Conservation (phyloP, 2,797 vertebrate genomes). For the Pteropus rufus region DNA sequence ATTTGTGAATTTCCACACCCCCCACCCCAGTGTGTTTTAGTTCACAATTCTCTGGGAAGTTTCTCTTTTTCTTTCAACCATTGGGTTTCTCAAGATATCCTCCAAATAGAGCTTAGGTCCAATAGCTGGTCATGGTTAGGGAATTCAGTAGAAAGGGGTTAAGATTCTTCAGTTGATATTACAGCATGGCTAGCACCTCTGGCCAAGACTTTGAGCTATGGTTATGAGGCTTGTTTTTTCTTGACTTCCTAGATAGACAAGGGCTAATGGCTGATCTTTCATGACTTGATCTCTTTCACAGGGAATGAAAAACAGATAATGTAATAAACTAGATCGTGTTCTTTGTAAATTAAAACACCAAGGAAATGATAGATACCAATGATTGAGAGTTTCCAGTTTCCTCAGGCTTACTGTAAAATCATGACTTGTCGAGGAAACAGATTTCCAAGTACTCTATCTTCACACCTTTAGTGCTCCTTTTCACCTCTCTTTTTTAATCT, state of each 20-base stretch:
- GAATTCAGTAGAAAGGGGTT: not conserved
- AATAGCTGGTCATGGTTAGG: not conserved
- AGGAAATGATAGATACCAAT: not conserved
- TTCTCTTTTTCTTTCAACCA: not conserved
- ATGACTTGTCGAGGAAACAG: not conserved
- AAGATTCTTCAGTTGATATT: not conserved
- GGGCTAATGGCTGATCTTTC: not conserved
- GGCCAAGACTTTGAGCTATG: not conserved
- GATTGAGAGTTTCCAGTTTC: not conserved
- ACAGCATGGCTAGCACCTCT: not conserved
- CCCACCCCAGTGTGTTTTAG: not conserved
- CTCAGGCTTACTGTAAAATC: not conserved
- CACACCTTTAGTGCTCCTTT: not conserved
- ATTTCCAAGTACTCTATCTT: not conserved
- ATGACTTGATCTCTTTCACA: not conserved
- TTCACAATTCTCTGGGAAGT: not conserved
- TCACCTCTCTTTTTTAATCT: not conserved
- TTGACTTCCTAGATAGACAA: not conserved
- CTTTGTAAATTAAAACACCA: constrained; percentile 18
- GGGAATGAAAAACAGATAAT: not conserved
- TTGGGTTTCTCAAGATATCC: not conserved
- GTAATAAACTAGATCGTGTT: not conserved
- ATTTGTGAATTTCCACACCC: not conserved
- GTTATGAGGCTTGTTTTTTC: not conserved
- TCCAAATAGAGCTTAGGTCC: not conserved